Base-by-base conservation (phyloP, 1,140 invertebrate species). In the Pogonognathellus flavescens region DNA sequence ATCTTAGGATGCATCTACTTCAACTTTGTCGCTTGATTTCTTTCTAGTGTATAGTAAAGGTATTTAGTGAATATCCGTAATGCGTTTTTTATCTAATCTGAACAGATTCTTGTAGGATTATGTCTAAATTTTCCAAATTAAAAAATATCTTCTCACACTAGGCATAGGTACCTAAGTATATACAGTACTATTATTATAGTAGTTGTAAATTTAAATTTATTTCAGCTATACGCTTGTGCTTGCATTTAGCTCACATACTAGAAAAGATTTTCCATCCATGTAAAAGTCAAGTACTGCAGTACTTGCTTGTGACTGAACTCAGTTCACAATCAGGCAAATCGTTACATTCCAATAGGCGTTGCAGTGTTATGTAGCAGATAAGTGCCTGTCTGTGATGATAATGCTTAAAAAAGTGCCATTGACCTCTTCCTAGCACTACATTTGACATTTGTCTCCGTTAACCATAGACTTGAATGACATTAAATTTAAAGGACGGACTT, bases 361-460 rank as follows among this genome's bases (percentile, higher is more conserved):
- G 22, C 14, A 66, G 62, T 66, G 13, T 66, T 66, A 66, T 66
- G 22, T 25, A 10, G 25, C 62, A 66, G 22, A 14, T 20, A 66
- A 66, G 22, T 41, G 31, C 31, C 31, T 41, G 31, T 57, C 11
- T 57, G 1, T 13, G 31, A 72, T 72, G 66, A 76, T 76, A 76
- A 76, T 76, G 70, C 31, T 31, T 16, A 76, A 76, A 76, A 76
- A 76, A 76, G 70, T 76, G 70, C 70, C 70, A 76, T 76, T 76
- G 70, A 76, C 70, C 70, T 76, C 70, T 49, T n/a, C 14, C 31
- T 9, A 76, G 41, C 31, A 76, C 14, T 14, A 76, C 62, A 31
- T 49, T 76, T 76, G 41, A 76, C 11, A 31, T 49, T 49, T 76
- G 49, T 50, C 70, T 76, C 70, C 31, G 70, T 76, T 76, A 76